Evolutionary conservation across 2,797 vertebrate genomes (phyloP), one percentile per base, ranked within the genome.

Genomic region (Tiaroga cobitis): DNA sequence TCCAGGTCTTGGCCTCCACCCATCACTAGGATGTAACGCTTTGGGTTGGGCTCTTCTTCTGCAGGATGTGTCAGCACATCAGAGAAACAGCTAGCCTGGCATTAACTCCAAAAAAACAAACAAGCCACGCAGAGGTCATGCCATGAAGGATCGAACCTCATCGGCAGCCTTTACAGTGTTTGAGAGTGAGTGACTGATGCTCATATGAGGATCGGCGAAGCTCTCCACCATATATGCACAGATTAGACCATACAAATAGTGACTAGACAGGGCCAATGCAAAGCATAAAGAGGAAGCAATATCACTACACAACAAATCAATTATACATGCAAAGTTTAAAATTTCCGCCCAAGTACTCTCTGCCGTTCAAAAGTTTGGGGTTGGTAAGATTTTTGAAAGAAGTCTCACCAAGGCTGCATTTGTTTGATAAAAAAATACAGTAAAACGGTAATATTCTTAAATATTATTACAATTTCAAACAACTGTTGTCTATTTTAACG

Each of bases 11-110:
- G 84, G 87, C 74, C 88, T 86, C 89, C 87, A 80, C 90, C 89
- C 90, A 85, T 73, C 49, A 81, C 86, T 83, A 90, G 87, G 89
- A 90, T 89, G 85, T 84, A 87, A 69, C 29, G 29, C 83, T 82
- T 79, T 86, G 82, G 85, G 86, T 69, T 59, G 39, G 51, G 78
- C 70, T 74, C 49, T 68, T 80, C 74, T 59, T 16, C 68, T 70
- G 68, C 88, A 90, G 88, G 87, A 89, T 89, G 88, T 91, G 78
- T 63, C 85, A 80, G 85, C 41, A 65, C 37, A 80, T 73, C 81
- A 76, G 34, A 68, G 37, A 85, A 86, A 85, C 76, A 56, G 85
- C 81, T 70, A 82, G 68, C 32, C 11, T 86, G 82, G 43, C 78
- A 75, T 84, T 84, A 80, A 61, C 72, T 63, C n/a, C 5, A 39